These are phyloP conservation scores for Onthophagus taurus DNA, from an alignment of 1,140 invertebrate genomes.

Conservation along the genomic window DNA sequence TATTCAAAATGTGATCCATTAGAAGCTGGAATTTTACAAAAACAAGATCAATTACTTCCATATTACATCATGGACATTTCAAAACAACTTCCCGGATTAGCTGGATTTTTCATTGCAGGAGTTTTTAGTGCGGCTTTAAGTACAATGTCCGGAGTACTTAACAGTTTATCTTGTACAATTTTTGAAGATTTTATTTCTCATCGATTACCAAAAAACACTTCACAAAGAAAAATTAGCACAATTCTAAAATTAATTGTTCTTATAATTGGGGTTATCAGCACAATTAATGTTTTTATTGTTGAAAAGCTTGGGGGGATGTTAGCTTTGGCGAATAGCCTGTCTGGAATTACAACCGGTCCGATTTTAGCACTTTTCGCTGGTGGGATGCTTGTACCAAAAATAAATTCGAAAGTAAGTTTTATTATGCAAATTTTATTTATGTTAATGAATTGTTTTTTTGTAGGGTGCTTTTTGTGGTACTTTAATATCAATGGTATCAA, in stretches of 20 bases:
- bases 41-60: constrained; percentile 39
- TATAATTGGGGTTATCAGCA: constrained; percentile 46
- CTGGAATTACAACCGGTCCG: constrained; percentile 53
- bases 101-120: constrained; percentile 51
- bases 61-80: constrained; percentile 45
- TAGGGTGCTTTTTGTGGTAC: constrained; percentile 8
- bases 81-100: constrained; percentile 39
- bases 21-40: constrained; percentile 40
- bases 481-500: constrained; percentile 7
- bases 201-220: constrained; percentile 33
- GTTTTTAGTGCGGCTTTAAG: constrained; percentile 55
- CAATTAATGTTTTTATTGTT: constrained; percentile 49
- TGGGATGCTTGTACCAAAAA: constrained; percentile 57
- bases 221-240: constrained; percentile 37
- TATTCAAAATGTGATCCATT: constrained; percentile 64
- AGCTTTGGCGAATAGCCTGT: constrained; percentile 51
- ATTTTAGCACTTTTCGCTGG: constrained; percentile 55
- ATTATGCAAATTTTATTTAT: background rate
- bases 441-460: background rate
- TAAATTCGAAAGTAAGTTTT: constrained; percentile 43
- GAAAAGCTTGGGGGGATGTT: constrained; percentile 51
- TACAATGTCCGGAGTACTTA: constrained; percentile 55
- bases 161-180: constrained; percentile 56
- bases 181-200: constrained; percentile 53
- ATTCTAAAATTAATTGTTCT: constrained; percentile 50